Evolutionary conservation across 2,113 vertebrate species (phyloP).

Genomic region (Paradoxurus hermaphroditus): DNA sequence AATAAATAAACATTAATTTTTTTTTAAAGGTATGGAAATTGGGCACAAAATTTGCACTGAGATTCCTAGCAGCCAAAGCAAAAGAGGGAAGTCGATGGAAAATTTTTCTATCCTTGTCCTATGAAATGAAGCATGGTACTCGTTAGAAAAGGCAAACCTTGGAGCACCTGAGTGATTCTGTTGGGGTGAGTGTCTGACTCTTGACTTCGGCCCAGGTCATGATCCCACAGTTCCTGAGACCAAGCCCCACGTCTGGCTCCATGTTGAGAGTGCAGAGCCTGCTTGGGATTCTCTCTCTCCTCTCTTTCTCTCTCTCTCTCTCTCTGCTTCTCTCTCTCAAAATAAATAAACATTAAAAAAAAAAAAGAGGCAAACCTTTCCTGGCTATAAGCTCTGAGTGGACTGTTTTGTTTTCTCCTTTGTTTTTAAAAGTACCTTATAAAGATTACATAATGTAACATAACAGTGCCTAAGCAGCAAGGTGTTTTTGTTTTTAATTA

Average conservation of each 20-base stretch:
- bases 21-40: not conserved
- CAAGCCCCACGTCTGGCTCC: too few relatives aligned
- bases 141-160: not conserved
- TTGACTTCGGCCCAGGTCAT: too few relatives aligned
- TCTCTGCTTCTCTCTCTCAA: too few relatives aligned
- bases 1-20: too few relatives aligned
- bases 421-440: not conserved
- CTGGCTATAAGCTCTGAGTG: not conserved
- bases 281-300: too few relatives aligned
- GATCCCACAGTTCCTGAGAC: too few relatives aligned
- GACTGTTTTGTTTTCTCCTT: not conserved
- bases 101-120: not conserved
- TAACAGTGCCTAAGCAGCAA: not conserved
- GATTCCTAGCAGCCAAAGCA: not conserved
- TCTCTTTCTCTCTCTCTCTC: too few relatives aligned
- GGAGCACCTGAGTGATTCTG: too few relatives aligned
- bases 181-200: too few relatives aligned
- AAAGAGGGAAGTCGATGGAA: not conserved
- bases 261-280: too few relatives aligned
- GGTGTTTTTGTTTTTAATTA: not conserved
- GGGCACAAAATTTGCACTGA: not conserved
- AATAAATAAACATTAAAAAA: too few relatives aligned
- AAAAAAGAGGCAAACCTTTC: not conserved
- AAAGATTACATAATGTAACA: not conserved
- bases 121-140: not conserved